Evolutionary conservation across 2,797 vertebrate species (phyloP), one percentile per base, ranked within the genome.

Genomic region (Falco naumanni): DNA sequence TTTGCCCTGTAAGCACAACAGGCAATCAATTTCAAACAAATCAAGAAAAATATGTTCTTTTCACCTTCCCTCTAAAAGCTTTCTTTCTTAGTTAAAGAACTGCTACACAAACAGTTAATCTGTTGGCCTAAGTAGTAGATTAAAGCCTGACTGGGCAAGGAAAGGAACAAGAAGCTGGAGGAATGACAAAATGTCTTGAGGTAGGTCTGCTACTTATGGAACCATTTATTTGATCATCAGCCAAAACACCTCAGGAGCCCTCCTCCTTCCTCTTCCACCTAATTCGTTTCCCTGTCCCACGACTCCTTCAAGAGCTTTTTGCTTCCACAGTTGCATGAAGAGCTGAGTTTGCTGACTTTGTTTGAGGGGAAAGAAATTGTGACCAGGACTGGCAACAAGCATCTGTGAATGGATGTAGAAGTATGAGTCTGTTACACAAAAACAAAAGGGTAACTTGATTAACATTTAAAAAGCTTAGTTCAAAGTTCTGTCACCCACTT

Each of bases 351-450:
- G 15, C 14, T 89, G 51, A 34, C 33, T 93, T 95, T 94, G 68
- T 87, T 57, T 82, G 81, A 91, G 26, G n/a, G 41, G 37, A 88
- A 94, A 68, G 69, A 87, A 86, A 75, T 87, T 91, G 41, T 91
- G 24, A 34, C 0, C 0, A 11, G 14, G 10, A 87, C 20, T 53
- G 50, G 75, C 31, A 93, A 41, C 28, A 66, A 47, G 19, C n/a
- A 47, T 53, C 39, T 64, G 16, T 90, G 77, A 95, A 92, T 76
- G 54, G 13, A 8, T 54, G 34, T 65, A 92, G 81, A 34, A 31
- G 4, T 51, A 37, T 33, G 59, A 89, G 39, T 31, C 25, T 87
- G 64, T 79, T 69, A 89, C 54, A 84, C 51, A 82, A 86, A 93
- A 70, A 15, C 54, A 90, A 87, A 93, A 90, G 47, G 9, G 0